Evolutionary conservation across 2,888 invertebrate species (phyloP).

Genomic region (Aphodius granarius): DNA sequence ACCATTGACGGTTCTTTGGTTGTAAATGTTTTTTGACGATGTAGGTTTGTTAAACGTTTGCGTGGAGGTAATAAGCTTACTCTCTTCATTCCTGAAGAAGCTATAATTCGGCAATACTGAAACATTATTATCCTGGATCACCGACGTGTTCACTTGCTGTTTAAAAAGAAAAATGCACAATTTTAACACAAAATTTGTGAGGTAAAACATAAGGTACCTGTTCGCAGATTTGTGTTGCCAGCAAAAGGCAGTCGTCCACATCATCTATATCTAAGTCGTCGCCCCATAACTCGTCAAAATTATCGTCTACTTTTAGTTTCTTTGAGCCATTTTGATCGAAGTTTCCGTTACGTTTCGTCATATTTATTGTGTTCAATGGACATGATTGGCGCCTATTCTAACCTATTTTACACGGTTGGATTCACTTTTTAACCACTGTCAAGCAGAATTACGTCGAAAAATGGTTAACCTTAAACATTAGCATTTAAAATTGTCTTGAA

Average conservation of each 20-base stretch:
- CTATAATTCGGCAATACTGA: constrained; percentile 40
- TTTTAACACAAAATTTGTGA: not conserved
- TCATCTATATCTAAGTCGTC: constrained; percentile 32
- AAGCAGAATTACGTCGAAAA: not conserved
- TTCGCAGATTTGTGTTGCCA: constrained; percentile 43
- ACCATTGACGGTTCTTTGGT: not conserved
- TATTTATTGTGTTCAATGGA: constrained; percentile 1
- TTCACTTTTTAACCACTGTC: not conserved
- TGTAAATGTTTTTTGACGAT: not conserved
- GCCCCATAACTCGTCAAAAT: constrained; percentile 25
- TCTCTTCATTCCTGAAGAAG: constrained; percentile 36
- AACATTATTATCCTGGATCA: constrained; percentile 29
- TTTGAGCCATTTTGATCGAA: constrained; percentile 23
- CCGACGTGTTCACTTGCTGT: not conserved
- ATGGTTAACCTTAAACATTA: not conserved
- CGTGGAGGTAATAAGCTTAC: constrained; percentile 33
- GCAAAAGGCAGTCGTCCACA: constrained; percentile 44
- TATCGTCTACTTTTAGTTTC: constrained; percentile 25
- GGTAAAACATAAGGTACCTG: constrained; percentile 20
- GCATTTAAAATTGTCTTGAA: not conserved
- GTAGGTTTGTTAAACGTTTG: constrained; percentile 25
- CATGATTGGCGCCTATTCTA: not conserved
- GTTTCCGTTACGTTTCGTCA: constrained; percentile 51
- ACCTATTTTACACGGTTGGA: not conserved
- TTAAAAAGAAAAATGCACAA: not conserved